These are phyloP conservation scores for Scortum barcoo DNA, from an alignment of 2,113 vertebrate species.

Conservation along the genomic window DNA sequence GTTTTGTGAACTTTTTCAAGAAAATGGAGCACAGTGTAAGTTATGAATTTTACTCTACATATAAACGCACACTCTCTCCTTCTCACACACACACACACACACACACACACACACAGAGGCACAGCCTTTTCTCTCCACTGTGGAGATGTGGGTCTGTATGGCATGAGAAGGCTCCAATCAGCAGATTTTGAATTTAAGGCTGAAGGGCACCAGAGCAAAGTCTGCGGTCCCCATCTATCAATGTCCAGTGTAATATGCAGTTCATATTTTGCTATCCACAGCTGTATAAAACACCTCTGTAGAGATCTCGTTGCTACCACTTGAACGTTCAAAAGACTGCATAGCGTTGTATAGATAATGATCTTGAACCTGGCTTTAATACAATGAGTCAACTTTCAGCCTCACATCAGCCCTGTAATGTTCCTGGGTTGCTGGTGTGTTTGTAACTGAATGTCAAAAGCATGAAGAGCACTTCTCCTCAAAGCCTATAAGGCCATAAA, in stretches of 20 bases:
- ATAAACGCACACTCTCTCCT: too few relatives aligned
- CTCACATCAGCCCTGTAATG: background rate
- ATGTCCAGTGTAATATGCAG: conserved; percentile 21
- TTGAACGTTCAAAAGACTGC: background rate
- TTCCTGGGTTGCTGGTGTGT: conserved; percentile 28
- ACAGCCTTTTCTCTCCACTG: background rate
- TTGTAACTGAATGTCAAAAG: conserved; percentile 45
- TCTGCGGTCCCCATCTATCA: conserved; percentile 43
- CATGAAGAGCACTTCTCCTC: conserved; percentile 32
- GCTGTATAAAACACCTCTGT: conserved; percentile 18
- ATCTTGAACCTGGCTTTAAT: conserved; percentile 32
- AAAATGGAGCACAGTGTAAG: background rate
- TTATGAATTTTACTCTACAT: background rate
- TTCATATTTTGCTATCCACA: conserved; percentile 18
- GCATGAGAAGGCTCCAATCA: conserved; percentile 43
- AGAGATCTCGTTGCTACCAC: background rate
- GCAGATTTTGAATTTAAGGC: conserved; percentile 49
- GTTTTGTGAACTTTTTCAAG: background rate
- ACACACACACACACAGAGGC: background rate
- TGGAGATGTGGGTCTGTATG: background rate
- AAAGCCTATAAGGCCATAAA: conserved; percentile 66
- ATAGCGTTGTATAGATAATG: background rate
- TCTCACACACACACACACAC: background rate
- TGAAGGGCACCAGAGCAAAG: conserved; percentile 34
- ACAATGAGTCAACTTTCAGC: background rate